Evolutionary conservation across 2,113 vertebrate genomes (phyloP), one percentile per base, ranked within the genome.

Genomic region (Prochilodus magdalenae): DNA sequence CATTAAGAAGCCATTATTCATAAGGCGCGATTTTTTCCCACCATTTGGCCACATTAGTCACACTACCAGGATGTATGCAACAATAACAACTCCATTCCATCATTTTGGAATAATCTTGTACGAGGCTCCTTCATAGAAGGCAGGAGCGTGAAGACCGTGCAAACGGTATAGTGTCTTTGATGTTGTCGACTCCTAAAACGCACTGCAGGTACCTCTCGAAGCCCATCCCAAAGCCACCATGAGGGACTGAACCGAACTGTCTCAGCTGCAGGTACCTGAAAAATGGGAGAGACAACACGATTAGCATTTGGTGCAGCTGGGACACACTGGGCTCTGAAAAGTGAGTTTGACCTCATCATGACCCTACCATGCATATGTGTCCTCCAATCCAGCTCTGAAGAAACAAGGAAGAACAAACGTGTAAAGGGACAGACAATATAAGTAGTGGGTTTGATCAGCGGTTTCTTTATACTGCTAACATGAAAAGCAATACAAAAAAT

Each of bases 161-260:
- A 87, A 99, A 99, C 49, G 98, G 97, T 88, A 98, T 95, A n/a
- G 96, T 97, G 83, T 99, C 98, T 90, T 96, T 99, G 90, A 99
- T 99, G 86, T 97, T 99, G 83, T 97, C 94, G 22, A 97, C 92
- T 87, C 98, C 98, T 77, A 99, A 86, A 89, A 99, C 89, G 90
- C 94, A 97, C 40, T 96, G 98, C 82, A 99, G 91, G 88, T 96
- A 99, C 81, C 98, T 95, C 89, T 99, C 98, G 89, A 99, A 99
- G 65, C 98, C 98, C 95, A 99, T 94, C 62, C 98, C 98, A 60
- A 99, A 99, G 67, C 98, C 98, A 67, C 97, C 98, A 0, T 99
- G 98, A 75, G 98, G 97, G 78, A 94, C 94, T 0, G 97, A 96
- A 81, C 98, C 98, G 73, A 97, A 98, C 77, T 92, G 94, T 74